A percentile compares a stretch with the other conserved stretches of the same genome.
These are phyloP conservation scores for Astropecten irregularis DNA, from an alignment of 53 echinoderm and acorn worm species.

Conservation along the genomic window DNA sequence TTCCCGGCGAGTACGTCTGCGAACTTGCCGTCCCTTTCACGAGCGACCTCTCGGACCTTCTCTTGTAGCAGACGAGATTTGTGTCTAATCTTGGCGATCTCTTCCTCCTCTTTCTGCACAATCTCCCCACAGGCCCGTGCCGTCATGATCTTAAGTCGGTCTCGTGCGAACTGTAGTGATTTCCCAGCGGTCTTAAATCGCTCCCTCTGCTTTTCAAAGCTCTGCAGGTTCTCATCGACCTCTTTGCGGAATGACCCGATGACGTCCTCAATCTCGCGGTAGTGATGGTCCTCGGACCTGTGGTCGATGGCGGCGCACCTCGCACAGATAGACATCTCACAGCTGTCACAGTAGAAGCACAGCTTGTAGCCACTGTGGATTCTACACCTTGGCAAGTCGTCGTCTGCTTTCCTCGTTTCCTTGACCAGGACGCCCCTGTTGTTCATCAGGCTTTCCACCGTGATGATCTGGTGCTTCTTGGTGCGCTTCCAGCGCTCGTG, in stretches of 20 bases:
- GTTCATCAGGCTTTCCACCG: conserved; percentile 4
- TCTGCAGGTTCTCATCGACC: neutral
- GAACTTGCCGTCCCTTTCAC: neutral
- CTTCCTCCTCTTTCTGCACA: neutral
- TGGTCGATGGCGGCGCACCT: conserved; percentile 6
- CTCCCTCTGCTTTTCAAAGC: neutral
- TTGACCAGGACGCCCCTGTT: neutral
- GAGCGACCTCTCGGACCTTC: neutral
- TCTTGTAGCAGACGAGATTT: neutral
- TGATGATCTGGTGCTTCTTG: conserved; percentile 11
- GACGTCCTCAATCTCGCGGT: neutral
- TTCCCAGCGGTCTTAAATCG: neutral
- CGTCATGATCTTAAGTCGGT: neutral
- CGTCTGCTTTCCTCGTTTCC: neutral
- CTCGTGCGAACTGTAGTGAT: neutral
- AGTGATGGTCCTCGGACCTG: neutral
- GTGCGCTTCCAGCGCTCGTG: conserved; percentile 1
- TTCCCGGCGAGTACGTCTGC: neutral
- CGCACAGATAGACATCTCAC: conserved; percentile 1
- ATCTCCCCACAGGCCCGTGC: neutral
- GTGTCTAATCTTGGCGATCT: neutral
- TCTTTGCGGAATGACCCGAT: neutral
- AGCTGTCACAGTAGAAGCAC: conserved; percentile 5
- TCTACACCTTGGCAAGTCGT: neutral
- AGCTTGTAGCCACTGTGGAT: neutral